A percentile compares a stretch with the other conserved stretches of the same genome.
phyloP scores from a whole-genome alignment of 2,113 vertebrate species.

The Tichodroma muraria region DNA sequence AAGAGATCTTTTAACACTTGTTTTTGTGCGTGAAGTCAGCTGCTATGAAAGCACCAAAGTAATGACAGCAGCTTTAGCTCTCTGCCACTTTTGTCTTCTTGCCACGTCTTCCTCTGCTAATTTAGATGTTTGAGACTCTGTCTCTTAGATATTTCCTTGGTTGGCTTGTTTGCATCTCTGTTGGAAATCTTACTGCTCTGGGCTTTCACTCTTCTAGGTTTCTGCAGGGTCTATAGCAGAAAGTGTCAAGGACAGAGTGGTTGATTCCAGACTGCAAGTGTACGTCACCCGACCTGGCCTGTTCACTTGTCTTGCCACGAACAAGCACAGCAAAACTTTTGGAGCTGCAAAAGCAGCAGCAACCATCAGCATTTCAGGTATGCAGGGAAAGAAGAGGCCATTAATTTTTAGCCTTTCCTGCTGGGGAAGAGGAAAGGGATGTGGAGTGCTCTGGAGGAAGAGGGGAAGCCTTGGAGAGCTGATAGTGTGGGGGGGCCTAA shows the following conservation, averaged over 20 bases:
- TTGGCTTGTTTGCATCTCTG: neutral
- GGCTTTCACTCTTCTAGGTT: slow-evolving; percentile 69
- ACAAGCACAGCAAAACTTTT: slow-evolving; percentile 88
- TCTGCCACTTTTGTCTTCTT: neutral
- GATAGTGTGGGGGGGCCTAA: neutral
- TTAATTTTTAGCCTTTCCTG: neutral
- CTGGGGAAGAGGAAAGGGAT: neutral
- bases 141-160: neutral
- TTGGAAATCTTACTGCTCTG: neutral
- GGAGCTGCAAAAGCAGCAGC: slow-evolving; percentile 89
- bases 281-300: slow-evolving; percentile 85
- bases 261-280: slow-evolving; percentile 84
- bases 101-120: neutral
- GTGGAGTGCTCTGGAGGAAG: neutral
- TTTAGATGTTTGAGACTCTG: neutral
- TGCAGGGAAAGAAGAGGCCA: neutral
- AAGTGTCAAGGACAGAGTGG: slow-evolving; percentile 81
- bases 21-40: neutral
- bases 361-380: slow-evolving; percentile 86
- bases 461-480: neutral
- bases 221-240: slow-evolving; percentile 84
- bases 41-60: neutral
- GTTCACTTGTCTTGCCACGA: slow-evolving; percentile 91
- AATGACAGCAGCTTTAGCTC: neutral
- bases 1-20: neutral